These are phyloP conservation scores for Synodontis membranacea DNA, from an alignment of 2,113 vertebrate genomes.

Conservation along the genomic window DNA sequence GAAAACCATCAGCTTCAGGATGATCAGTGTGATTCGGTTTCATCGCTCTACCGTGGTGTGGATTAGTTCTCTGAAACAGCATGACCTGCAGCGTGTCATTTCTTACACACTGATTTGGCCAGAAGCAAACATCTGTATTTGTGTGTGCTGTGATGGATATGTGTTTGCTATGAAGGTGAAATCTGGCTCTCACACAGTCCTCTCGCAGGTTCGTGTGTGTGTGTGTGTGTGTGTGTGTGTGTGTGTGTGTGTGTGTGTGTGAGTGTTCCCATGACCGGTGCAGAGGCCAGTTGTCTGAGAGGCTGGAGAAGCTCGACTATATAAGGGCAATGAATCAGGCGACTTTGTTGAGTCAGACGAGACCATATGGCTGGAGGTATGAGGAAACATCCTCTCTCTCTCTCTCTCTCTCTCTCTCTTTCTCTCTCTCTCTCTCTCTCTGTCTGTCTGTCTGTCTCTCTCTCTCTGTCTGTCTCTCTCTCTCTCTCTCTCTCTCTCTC, in stretches of 20 bases:
- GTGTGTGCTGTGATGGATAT: neutral
- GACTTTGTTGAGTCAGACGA: conserved; percentile 36
- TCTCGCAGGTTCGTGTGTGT: neutral
- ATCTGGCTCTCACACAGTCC: neutral
- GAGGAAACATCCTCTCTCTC: conserved; percentile 41
- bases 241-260: neutral
- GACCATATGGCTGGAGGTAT: conserved; percentile 37
- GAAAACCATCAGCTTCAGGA: neutral
- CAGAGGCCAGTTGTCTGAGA: neutral
- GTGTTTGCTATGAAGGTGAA: neutral
- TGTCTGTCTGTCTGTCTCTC: neutral
- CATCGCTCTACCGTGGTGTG: no score
- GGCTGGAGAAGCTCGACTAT: neutral
- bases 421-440: neutral
- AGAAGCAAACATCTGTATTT: neutral
- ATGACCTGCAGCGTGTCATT: neutral
- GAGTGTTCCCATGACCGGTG: neutral
- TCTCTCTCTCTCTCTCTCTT: neutral
- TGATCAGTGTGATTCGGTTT: neutral
- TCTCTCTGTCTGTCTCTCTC: neutral
- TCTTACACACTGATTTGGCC: neutral
- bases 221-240: neutral
- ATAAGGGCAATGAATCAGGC: conserved; percentile 12
- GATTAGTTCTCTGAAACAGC: neutral
- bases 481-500: neutral